phyloP scores from a whole-genome alignment of 2,113 vertebrate genomes.

The Charina bottae region DNA sequence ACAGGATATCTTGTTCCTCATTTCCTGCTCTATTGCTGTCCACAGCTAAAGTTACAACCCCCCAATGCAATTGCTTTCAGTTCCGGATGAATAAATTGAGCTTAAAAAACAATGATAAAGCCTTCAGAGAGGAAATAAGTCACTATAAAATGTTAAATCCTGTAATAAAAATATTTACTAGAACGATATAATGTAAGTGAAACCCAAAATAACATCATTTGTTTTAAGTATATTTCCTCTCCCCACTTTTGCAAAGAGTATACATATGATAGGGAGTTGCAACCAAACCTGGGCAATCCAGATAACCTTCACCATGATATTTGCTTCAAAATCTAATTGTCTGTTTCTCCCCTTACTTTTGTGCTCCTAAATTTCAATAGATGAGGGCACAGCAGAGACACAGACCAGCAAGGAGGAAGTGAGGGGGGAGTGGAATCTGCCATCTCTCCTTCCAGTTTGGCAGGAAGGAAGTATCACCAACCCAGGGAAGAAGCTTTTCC shows the following conservation, averaged over 20 bases:
- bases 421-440: neutral
- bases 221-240: constrained; percentile 16
- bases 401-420: neutral
- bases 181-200: constrained; percentile 20
- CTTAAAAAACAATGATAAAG: constrained; percentile 5
- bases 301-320: neutral
- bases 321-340: neutral
- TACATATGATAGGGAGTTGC: neutral
- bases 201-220: neutral
- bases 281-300: neutral
- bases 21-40: constrained; percentile 28
- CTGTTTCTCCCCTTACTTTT: neutral
- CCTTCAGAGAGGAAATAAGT: constrained; percentile 15
- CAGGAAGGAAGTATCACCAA: neutral
- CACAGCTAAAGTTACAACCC: constrained; percentile 25
- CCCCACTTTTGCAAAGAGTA: neutral
- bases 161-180: constrained; percentile 15
- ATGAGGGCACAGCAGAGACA: neutral
- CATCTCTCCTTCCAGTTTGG: neutral
- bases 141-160: constrained; percentile 39
- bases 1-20: accelerated
- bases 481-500: neutral
- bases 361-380: neutral
- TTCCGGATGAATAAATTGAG: constrained; percentile 3
- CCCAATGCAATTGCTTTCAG: neutral